Evolutionary conservation across 2,888 invertebrate genomes (phyloP), one percentile per base, ranked within the genome.

Genomic region (Thera britannica): DNA sequence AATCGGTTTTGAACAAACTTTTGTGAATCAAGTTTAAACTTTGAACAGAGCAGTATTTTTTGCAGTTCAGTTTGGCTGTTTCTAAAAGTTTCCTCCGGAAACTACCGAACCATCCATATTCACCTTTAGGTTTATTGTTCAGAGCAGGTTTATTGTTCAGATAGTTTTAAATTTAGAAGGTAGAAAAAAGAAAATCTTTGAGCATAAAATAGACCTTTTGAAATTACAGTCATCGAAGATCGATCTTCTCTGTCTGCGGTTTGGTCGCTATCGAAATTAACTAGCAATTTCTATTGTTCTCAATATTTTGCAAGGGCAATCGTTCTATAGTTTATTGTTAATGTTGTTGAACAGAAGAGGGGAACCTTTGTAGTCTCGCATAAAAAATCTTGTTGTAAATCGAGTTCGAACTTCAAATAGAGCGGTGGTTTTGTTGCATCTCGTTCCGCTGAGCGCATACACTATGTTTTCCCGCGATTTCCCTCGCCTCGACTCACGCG

Each of bases 391-490:
- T 23, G 52, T 38, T 51, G 56, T 65, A 56, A 36, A 55, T 55
- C 34, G 57, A 36, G 57, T 57, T 38, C 36, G 61, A 59, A 57
- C 46, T 66, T 62, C 57, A 57, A 51, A 51, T 57, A 12, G 61
- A 62, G 57, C 65, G 56, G 65, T 60, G 54, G 34, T 51, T 46
- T 46, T 46, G 73, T 71, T 77, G 79, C 79, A 81, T 84, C 78
- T 73, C 83, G 89, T 89, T 88, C 83, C 86, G 86, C 77, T 83
- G 79, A 59, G 72, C 80, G 73, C 77, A 71, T 72, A 57, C 76
- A 75, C 77, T 76, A 75, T 83, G 82, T 90, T 91, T 91, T 90
- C 88, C 84, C 79, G 82, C 84, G 90, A 92, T 92, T 92, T 92
- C 92, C 90, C 91, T 87, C 82, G 79, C 44, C 9, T 8, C 76